A percentile compares a stretch with the other conserved stretches of the same genome.
phyloP scores from a whole-genome alignment of 2,888 invertebrate species.

The Eueremaeus valkanovi region DNA sequence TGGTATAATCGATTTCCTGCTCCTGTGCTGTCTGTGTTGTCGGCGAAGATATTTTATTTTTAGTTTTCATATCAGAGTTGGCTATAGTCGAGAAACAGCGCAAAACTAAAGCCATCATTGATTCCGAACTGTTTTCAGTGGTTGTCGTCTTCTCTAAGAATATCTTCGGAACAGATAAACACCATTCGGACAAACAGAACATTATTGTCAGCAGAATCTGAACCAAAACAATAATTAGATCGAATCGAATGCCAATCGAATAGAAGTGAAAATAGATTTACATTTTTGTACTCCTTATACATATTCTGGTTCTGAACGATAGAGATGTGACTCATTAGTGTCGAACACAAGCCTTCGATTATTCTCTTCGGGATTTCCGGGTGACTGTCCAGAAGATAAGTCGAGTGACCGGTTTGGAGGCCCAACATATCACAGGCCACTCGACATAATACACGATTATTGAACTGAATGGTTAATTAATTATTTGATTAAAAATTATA shows the following conservation, averaged over 20 bases:
- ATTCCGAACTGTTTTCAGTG: constrained; percentile 12
- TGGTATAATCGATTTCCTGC: constrained; percentile 25
- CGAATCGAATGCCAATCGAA: too few relatives aligned
- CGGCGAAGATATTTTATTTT: neutral
- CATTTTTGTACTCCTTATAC: constrained; percentile 41
- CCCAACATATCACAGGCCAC: constrained; percentile 75
- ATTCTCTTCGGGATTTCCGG: constrained; percentile 67
- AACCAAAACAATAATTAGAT: neutral
- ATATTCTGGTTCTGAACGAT: constrained; percentile 32
- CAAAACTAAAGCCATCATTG: constrained; percentile 11
- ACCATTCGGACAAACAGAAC: constrained; percentile 88
- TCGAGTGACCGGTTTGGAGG: constrained; percentile 73
- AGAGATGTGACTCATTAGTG: constrained; percentile 35
- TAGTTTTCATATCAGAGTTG: neutral
- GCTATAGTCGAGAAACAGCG: constrained; percentile 16
- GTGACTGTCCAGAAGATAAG: constrained; percentile 65
- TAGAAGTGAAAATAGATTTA: neutral
- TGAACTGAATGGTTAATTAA: constrained; percentile 56
- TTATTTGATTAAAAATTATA: neutral
- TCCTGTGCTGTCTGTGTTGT: neutral
- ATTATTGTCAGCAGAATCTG: constrained; percentile 68
- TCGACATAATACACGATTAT: constrained; percentile 73
- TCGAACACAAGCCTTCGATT: constrained; percentile 55
- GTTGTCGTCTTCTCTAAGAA: constrained; percentile 47
- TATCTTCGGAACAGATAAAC: constrained; percentile 67